Conservation (phyloP, 2,113 vertebrate genomes). For the Lynx canadensis region DNA sequence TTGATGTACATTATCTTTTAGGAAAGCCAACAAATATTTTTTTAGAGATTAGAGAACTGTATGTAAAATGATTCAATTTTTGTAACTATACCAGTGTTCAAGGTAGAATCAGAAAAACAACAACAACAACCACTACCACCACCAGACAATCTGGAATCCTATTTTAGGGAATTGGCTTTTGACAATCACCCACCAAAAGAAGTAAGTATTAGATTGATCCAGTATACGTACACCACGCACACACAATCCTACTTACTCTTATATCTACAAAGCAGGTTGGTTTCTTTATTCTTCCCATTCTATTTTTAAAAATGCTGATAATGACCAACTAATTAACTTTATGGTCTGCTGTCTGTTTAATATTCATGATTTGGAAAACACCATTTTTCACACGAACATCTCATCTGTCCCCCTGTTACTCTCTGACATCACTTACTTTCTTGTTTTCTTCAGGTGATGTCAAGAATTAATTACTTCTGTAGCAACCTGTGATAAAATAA, state of each 20-base stretch:
- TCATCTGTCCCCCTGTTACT: not conserved
- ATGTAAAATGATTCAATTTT: not conserved
- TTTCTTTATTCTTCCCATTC: not conserved
- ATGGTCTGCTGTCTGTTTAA: not conserved
- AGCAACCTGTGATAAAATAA: not conserved
- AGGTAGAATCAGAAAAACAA: not conserved
- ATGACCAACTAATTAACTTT: not conserved
- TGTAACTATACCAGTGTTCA: not conserved
- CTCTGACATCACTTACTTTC: not conserved
- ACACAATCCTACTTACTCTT: not conserved
- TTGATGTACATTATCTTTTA: not conserved
- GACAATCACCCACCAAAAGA: not conserved
- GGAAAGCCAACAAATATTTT: not conserved
- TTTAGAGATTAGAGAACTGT: not conserved
- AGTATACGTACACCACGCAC: not conserved
- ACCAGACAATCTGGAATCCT: not conserved
- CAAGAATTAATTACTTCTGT: not conserved
- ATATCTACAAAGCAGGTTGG: not conserved
- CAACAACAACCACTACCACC: no score
- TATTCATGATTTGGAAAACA: not conserved
- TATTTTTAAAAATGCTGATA: not conserved
- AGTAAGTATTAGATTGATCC: not conserved
- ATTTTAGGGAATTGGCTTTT: not conserved
- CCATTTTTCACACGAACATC: not conserved
- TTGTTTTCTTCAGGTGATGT: not conserved